Conservation (phyloP, 2,888 invertebrate genomes). For the Oligia latruncula region DNA sequence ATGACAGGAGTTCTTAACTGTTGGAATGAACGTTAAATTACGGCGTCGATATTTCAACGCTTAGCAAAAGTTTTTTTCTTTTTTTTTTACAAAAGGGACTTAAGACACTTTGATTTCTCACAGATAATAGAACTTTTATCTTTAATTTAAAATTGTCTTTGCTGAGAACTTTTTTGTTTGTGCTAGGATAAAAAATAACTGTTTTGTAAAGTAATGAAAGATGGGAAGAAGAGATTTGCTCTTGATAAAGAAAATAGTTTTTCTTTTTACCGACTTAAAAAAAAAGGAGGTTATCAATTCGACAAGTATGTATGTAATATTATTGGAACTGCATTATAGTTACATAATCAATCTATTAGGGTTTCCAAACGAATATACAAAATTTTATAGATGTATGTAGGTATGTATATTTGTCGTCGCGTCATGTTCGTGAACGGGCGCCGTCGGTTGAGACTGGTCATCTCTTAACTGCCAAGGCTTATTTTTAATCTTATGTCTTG, state of each 20-base stretch:
- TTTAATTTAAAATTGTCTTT: constrained; percentile 43
- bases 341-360: no score
- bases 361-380: no score
- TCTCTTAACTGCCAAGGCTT: no score
- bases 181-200: constrained; percentile 25
- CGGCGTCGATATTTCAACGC: constrained; percentile 51
- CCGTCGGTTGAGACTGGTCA: no score
- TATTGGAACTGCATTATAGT: no score
- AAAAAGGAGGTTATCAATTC: no score
- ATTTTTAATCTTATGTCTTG: no score
- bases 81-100: constrained; percentile 29
- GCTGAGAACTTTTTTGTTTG: constrained; percentile 35
- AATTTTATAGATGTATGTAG: no score
- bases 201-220: constrained; percentile 39
- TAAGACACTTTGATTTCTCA: constrained; percentile 53
- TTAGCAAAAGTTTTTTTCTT: constrained; percentile 37
- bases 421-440: no score
- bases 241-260: constrained; percentile 37
- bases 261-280: neutral
- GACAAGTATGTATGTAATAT: no score
- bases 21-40: constrained; percentile 52
- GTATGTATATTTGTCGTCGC: no score
- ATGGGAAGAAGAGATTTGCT: constrained; percentile 7
- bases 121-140: constrained; percentile 55
- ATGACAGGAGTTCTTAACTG: constrained; percentile 47